Evolutionary conservation across 2,797 vertebrate species (phyloP).

Genomic region (Phoebastria nigripes): DNA sequence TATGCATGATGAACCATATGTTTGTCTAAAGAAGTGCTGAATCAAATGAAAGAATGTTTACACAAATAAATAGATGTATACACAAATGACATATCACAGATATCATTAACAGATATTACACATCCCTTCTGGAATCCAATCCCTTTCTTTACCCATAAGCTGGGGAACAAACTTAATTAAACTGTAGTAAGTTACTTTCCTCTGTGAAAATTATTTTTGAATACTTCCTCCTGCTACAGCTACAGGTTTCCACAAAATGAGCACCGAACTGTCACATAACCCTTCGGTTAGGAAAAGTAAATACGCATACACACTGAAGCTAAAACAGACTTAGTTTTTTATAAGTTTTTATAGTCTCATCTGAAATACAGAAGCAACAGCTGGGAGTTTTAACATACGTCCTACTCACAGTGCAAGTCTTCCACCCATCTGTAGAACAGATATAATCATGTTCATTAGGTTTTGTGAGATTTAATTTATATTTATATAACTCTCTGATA

Average conservation of each 20-base stretch:
- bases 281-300: background rate
- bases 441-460: background rate
- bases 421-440: background rate
- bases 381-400: background rate
- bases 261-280: background rate
- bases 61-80: background rate
- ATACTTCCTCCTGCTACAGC: background rate
- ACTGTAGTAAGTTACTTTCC: background rate
- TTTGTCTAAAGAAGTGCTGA: background rate
- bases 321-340: background rate
- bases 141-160: background rate
- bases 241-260: background rate
- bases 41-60: background rate
- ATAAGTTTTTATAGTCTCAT: background rate
- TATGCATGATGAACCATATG: background rate
- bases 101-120: background rate
- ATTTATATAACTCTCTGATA: background rate
- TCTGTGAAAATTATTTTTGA: background rate
- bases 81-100: background rate
- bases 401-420: background rate
- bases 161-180: background rate
- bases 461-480: background rate
- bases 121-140: background rate
- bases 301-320: background rate
- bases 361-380: conserved; percentile 10